Evolutionary conservation across 1,140 invertebrate species (phyloP).

Genomic region (Ceratosolen solmsi): DNA sequence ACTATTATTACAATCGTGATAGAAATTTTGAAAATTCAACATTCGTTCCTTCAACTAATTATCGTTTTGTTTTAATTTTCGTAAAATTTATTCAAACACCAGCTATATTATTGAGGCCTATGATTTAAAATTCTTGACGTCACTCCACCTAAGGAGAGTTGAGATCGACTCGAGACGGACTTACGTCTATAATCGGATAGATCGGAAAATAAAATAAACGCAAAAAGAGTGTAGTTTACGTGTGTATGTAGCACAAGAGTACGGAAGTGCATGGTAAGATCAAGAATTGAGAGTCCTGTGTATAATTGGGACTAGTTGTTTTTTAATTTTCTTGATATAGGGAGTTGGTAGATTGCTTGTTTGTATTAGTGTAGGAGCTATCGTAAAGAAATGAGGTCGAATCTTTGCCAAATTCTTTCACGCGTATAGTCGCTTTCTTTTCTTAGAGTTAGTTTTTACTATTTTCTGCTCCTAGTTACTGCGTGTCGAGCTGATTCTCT

Average conservation of each 20-base stretch:
- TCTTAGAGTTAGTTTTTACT: slow-evolving; percentile 36
- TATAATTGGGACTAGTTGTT: slow-evolving; percentile 32
- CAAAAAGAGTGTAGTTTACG: background rate
- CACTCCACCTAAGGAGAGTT: background rate
- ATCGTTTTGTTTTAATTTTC: too few relatives aligned
- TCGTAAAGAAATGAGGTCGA: slow-evolving; percentile 37
- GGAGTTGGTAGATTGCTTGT: slow-evolving; percentile 2
- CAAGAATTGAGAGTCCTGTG: slow-evolving; percentile 4
- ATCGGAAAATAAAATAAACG: background rate
- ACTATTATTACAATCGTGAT: too few relatives aligned
- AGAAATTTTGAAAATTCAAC: too few relatives aligned
- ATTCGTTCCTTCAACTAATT: too few relatives aligned
- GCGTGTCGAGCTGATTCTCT: background rate
- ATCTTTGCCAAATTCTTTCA: slow-evolving; percentile 46
- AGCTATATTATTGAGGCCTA: too few relatives aligned
- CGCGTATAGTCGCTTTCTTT: slow-evolving; percentile 35
- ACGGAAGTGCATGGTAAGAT: slow-evolving; percentile 3
- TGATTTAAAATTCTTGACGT: background rate
- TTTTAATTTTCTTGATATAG: slow-evolving; percentile 20
- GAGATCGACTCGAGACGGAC: too few relatives aligned
- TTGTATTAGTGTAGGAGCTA: background rate
- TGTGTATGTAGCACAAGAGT: slow-evolving; percentile 5
- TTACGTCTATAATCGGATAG: background rate
- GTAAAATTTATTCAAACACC: too few relatives aligned
- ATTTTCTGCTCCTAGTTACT: background rate